phyloP scores from a whole-genome alignment of 92 coral and sea anemone species.

The Phenganax subtilis region DNA sequence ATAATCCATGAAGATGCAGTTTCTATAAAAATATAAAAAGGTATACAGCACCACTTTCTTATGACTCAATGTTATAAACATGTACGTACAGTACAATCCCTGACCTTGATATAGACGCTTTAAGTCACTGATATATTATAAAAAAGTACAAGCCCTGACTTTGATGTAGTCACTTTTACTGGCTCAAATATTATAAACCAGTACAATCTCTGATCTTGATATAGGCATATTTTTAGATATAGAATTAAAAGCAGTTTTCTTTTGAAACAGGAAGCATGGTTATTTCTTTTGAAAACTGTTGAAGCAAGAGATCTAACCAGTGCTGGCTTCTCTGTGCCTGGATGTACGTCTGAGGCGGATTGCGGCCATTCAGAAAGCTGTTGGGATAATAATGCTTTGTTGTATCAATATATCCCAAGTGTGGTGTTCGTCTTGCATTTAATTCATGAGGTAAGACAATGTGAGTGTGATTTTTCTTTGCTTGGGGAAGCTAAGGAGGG shows the following conservation, averaged over 20 bases:
- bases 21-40: too few species aligned
- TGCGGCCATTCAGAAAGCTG: constrained; percentile 23
- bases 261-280: constrained; percentile 21
- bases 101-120: too few species aligned
- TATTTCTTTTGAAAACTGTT: constrained; percentile 11
- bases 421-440: constrained; percentile 82
- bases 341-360: not conserved
- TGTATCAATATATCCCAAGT: constrained; percentile 60
- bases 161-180: too few species aligned
- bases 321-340: constrained; percentile 10
- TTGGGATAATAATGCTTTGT: constrained; percentile 57
- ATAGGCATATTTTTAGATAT: not conserved
- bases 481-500: too few species aligned
- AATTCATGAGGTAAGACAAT: constrained; percentile 70
- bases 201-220: too few species aligned
- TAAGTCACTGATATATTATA: too few species aligned
- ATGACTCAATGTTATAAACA: too few species aligned
- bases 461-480: not conserved
- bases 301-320: not conserved
- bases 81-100: too few species aligned
- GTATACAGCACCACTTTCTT: too few species aligned
- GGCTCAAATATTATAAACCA: too few species aligned
- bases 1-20: too few species aligned
- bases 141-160: too few species aligned
- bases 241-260: not conserved